Base-by-base conservation (phyloP, 1,140 invertebrate species). In the Camponotus floridanus region DNA sequence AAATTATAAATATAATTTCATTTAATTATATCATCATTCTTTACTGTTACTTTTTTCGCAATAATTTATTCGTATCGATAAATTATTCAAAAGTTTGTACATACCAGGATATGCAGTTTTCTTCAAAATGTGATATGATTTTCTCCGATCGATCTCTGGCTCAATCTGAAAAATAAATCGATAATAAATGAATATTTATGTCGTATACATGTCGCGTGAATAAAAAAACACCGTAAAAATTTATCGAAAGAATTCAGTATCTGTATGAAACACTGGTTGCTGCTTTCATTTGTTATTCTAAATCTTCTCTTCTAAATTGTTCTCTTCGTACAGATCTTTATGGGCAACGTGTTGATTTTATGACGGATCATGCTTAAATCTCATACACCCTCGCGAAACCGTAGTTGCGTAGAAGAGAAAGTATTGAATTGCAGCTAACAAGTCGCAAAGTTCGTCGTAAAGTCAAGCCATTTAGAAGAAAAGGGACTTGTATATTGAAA, bases 401-500 rank as follows among this genome's bases (percentile, higher is more conserved):
- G 9, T 11, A 45, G 42, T 45, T 45, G 42, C 13, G 26, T 3
- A 9, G 3, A 18, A 33, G 5, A n/a, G 15, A 33, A 51, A 45
- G 3, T 48, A 83, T 74, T 21, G 45, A 26, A 48, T 76, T 84
- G 42, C 33, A 21, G 36, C 45, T 39, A 42, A 64, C 36, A 36
- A 55, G 21, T 76, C 81, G 73, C 55, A 31, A 65, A 85, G 3
- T 78, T 64, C 15, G 31, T 62, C 73, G 74, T 31, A 65, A 78
- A 85, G 81, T 51, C 81, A 65, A 85, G 81, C 8, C 33, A 71
- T 36, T 65, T 42, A 36, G 71, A 85, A 85, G 21, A 5, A 61
- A 42, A 31, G 42, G 3, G 5, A 36, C 73, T 65, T 81, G 45
- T 33, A 73, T 59, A 61, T 81, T 61, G 79, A 73, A 39, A 73